Percentiles rank a stretch among this genome's conserved stretches.
phyloP scores from a whole-genome alignment of 2,797 vertebrate genomes.

The Rhincodon typus region DNA sequence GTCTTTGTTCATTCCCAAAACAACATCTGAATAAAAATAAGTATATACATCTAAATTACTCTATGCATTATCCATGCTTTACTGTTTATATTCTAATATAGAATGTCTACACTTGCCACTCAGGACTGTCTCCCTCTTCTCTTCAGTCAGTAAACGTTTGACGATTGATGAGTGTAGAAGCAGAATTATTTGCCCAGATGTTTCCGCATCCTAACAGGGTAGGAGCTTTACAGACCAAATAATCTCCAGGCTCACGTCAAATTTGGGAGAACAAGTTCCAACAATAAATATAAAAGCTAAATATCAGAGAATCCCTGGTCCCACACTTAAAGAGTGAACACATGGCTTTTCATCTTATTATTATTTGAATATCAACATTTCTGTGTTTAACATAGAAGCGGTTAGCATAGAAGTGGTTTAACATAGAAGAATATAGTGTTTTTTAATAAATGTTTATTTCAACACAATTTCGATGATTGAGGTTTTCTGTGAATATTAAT shows the following conservation, averaged over 20 bases:
- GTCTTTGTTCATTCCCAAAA: not conserved
- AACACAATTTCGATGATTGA: not conserved
- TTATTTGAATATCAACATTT: constrained; percentile 15
- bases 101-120: not conserved
- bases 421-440: not conserved
- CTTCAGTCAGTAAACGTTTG: not conserved
- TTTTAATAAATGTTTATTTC: not conserved
- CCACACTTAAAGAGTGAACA: not conserved
- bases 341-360: not conserved
- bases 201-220: not conserved
- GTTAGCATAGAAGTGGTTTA: not conserved
- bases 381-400: not conserved
- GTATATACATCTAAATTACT: not conserved
- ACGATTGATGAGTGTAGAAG: not conserved
- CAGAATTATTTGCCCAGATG: not conserved
- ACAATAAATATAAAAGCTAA: not conserved
- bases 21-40: not conserved
- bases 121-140: not conserved
- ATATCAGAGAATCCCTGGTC: not conserved
- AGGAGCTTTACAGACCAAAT: not conserved
- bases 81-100: not conserved
- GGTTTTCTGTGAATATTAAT: not conserved
- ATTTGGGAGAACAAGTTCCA: not conserved
- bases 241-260: not conserved
- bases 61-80: not conserved